Percentiles rank a stretch among this genome's conserved stretches.
Evolutionary conservation across 2,797 vertebrate genomes (phyloP).

Genomic region (Mormyrops boulengeri): DNA sequence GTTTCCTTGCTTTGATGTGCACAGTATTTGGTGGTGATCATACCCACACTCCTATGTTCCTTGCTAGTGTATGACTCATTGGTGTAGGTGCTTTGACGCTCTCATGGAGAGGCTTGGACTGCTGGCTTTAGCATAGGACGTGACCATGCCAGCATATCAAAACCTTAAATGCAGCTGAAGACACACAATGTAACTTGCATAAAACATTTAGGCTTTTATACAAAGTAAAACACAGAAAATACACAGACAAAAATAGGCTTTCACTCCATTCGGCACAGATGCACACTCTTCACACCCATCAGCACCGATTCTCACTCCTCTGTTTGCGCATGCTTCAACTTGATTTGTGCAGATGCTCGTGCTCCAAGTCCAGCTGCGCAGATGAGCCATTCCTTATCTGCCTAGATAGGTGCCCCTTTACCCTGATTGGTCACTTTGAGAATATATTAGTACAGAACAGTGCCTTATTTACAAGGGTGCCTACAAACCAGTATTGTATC

Average conservation of each 20-base stretch:
- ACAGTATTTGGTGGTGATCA: background rate
- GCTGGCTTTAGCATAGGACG: background rate
- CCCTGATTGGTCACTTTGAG: background rate
- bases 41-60: background rate
- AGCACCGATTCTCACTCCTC: too few species aligned
- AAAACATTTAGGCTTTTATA: background rate
- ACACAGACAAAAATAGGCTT: background rate
- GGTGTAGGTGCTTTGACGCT: background rate
- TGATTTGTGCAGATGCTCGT: background rate
- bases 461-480: background rate
- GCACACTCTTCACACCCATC: too few species aligned
- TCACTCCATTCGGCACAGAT: too few species aligned
- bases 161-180: background rate
- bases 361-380: background rate
- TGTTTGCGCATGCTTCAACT: too few species aligned
- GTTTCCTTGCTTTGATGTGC: conserved; percentile 1
- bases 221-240: background rate
- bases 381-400: background rate
- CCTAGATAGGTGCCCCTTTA: background rate
- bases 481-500: background rate
- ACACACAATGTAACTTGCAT: background rate
- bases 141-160: background rate
- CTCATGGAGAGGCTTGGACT: background rate
- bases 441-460: background rate
- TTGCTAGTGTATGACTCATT: background rate